Base-by-base conservation (phyloP, 2,113 vertebrate genomes). In the Oryzias curvinotus region DNA sequence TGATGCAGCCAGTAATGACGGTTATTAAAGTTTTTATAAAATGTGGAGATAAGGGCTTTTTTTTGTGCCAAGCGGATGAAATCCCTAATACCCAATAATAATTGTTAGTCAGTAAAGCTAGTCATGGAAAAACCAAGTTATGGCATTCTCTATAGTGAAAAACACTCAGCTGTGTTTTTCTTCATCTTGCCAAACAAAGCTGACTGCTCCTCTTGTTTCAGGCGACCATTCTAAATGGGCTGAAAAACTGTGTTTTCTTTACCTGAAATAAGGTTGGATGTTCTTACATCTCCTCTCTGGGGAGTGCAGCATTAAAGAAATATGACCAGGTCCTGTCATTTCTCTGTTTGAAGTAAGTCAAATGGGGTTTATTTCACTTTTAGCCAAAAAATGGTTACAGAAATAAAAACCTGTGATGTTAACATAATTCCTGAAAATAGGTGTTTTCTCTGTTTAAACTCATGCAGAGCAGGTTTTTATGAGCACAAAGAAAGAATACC, bases 131-230 rank as follows among this genome's bases (percentile, higher is more conserved):
- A 52, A 81, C 28, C 65, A 67, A 69, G 68, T 77, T 75, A 60
- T 80, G 75, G 47, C 75, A 71, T 74, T 75, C 73, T 70, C 69
- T 18, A 19, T 71, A 65, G 73, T 23, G 21, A 23, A 23, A 23
- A 62, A 50, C 59, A 45, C 68, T 86, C 52, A 70, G 67, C 59
- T 67, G 65, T 17, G 81, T 89, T 90, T 81, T 88, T 79, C 75
- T 87, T 80, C 73, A 81, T 79, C 75, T 81, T 26, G 79, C 65
- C 83, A 87, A 91, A 73, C 73, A 78, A 86, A 87, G 55, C 68
- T 72, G 87, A 81, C 85, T 75, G 73, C 67, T 78, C 67, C 57
- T 73, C 78, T 91, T 92, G 85, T 88, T 90, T 86, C 77, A 85
- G 85, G 77, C 83, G 65, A 73, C 77, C 74, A 65, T 53, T 71